phyloP scores from a whole-genome alignment of 2,888 invertebrate species.

The Allophyes oxyacanthae region DNA sequence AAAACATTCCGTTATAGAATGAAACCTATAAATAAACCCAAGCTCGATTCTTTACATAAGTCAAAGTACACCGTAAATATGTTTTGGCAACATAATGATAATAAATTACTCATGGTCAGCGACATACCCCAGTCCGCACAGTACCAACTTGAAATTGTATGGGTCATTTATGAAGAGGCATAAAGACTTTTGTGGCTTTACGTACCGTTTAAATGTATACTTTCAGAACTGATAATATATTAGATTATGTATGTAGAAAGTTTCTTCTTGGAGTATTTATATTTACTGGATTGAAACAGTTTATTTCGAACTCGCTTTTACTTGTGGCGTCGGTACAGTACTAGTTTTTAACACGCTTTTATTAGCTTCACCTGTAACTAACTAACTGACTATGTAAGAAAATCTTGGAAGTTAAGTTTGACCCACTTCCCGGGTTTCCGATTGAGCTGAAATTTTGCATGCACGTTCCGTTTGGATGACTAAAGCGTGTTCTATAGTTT shows the following conservation, averaged over 20 bases:
- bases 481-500: too few species aligned
- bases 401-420: too few species aligned
- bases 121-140: slow-evolving; percentile 31
- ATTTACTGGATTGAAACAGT: too few species aligned
- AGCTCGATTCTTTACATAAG: slow-evolving; percentile 40
- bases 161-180: slow-evolving; percentile 32
- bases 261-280: not conserved
- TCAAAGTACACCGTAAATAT: slow-evolving; percentile 57
- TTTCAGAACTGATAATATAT: slow-evolving; percentile 11
- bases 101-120: slow-evolving; percentile 58
- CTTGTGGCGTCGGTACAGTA: too few species aligned
- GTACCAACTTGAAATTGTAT: slow-evolving; percentile 36
- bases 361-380: too few species aligned
- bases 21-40: slow-evolving; percentile 1
- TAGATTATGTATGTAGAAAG: not conserved
- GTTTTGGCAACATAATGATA: slow-evolving; percentile 62
- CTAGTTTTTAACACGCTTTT: too few species aligned
- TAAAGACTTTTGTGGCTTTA: slow-evolving; percentile 33
- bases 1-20: slow-evolving; percentile 3
- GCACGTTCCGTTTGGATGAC: too few species aligned
- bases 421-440: too few species aligned
- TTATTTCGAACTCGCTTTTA: too few species aligned
- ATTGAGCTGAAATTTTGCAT: too few species aligned
- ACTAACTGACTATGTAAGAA: too few species aligned
- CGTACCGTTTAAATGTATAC: slow-evolving; percentile 25